Base-by-base conservation (phyloP, 2,888 invertebrate genomes). In the Choristoneura rosaceana region DNA sequence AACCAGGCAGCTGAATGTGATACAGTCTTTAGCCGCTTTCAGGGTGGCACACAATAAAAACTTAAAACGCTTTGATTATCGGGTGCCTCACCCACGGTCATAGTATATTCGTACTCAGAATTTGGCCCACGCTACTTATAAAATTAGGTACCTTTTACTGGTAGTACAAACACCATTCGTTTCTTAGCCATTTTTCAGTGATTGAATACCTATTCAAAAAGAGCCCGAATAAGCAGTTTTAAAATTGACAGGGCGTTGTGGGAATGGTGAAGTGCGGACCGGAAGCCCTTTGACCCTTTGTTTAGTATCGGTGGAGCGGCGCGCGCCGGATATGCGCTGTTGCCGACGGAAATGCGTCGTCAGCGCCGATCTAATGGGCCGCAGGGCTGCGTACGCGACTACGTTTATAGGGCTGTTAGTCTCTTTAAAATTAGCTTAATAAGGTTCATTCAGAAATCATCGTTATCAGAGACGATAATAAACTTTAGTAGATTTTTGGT, bases 221-320 rank as follows among this genome's bases (percentile, higher is more conserved):
- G 14, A 17, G 0, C 45, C 45, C 45, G 41, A 61, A 71, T 71
- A 60, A 65, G 61, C 45, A 66, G 34, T 38, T 43, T 52, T 65
- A 17, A 25, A 63, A 58, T 47, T 34, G n/a, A 65, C 61, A 66
- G 33, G 43, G 52, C 60, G 60, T 71, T 61, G 50, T 62, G 62
- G 63, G 71, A 67, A 60, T 60, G 17, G 55, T 47, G 38, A 41
- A 64, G 76, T 74, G 74, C 69, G 74, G 80, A 82, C 80, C 91
- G 92, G 93, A 92, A 92, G 89, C 85, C 87, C 82, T 90, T 89
- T 92, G 92, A 92, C 92, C 92, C 91, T 91, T 93, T 93, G 92
- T 93, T 92, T 92, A 89, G 88, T 84, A 82, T 79, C 87, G 81
- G 78, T 78, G 82, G 78, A 87, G 87, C 89, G 85, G 79, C 83